Evolutionary conservation across 2,797 vertebrate genomes (phyloP), one percentile per base, ranked within the genome.

Genomic region (Rhinogobio ventralis): DNA sequence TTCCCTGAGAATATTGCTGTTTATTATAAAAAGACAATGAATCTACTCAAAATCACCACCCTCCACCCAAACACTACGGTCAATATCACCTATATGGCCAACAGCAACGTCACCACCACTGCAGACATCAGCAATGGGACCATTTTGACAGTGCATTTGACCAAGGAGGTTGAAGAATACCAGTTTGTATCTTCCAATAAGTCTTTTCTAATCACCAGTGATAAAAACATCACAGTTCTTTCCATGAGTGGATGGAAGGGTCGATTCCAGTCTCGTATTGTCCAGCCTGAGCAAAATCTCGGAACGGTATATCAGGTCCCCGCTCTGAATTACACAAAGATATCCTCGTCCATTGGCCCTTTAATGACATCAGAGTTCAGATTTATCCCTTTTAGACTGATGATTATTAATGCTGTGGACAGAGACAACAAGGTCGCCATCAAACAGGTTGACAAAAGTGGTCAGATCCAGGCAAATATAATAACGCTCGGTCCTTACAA

Each of bases 1-100:
- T 95, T 94, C 62, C 94, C 93, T 0, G 95, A 95, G 86, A 95
- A 95, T 86, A 91, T 95, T 0, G 95, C 94, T 39, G 84, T 82
- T 53, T 96, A 92, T 84, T 66, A 92, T 68, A 91, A 91, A 0
- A 0, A 0, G 0, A 0, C 87, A 4, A 0, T 0, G 0, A 91
- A 90, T 88, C 6, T 0, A 2, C 25, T 95, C 20, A 55, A 33
- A 13, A 53, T 95, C 83, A 92, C 87, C 0, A 88, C 90, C 6
- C 8, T 95, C 8, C 0, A 69, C 0, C 0, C 25, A 0, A 0
- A 1, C 28, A 93, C 94, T 0, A 0, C 0, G 0, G 75, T 95
- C 57, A 1, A 0, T 0, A 0, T 93, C 7, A 7, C 0, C 17
- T 28, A 14, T 11, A 55, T n/a, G 5, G 39, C 1, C 11, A 17